These are phyloP conservation scores for Cabera pusaria DNA, from an alignment of 2,888 invertebrate genomes.

Conservation along the genomic window DNA sequence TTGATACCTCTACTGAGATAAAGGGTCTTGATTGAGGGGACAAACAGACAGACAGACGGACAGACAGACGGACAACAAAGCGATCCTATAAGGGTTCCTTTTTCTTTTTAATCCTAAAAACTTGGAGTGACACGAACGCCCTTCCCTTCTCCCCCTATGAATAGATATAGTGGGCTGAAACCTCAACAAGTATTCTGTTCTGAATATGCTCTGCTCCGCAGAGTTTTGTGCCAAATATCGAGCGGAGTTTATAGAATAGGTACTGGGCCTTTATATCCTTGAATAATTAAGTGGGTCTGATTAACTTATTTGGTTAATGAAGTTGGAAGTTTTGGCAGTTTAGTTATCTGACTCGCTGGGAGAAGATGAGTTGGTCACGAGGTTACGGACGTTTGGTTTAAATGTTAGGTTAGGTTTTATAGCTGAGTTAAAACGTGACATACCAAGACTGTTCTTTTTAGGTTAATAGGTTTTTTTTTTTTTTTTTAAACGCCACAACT, in stretches of 20 bases:
- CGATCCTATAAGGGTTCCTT: too few relatives aligned
- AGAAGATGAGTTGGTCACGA: slow-evolving; percentile 5
- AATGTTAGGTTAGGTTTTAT: slow-evolving; percentile 5
- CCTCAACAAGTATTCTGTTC: slow-evolving; percentile 46
- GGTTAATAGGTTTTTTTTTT: too few relatives aligned
- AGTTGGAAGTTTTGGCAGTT: slow-evolving; percentile 29
- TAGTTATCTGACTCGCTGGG: slow-evolving; percentile 20
- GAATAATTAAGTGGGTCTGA: slow-evolving; percentile 38
- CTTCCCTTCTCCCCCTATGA: too few relatives aligned
- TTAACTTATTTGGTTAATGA: slow-evolving; percentile 35
- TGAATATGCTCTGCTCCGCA: slow-evolving; percentile 41
- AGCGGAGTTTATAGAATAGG: slow-evolving; percentile 43
- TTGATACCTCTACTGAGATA: too few relatives aligned
- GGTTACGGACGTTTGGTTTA: neutral
- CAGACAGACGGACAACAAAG: too few relatives aligned
- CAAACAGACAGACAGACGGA: too few relatives aligned
- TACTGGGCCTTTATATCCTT: slow-evolving; percentile 38
- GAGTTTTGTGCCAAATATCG: slow-evolving; percentile 53
- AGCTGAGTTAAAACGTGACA: neutral
- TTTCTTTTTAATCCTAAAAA: too few relatives aligned
- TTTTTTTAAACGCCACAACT: too few relatives aligned
- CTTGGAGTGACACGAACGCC: too few relatives aligned
- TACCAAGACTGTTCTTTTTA: too few relatives aligned
- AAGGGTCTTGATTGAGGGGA: too few relatives aligned
- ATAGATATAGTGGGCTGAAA: too few relatives aligned